phyloP scores from a whole-genome alignment of 2,888 invertebrate genomes.

The Caenorhabditis parvicauda region DNA sequence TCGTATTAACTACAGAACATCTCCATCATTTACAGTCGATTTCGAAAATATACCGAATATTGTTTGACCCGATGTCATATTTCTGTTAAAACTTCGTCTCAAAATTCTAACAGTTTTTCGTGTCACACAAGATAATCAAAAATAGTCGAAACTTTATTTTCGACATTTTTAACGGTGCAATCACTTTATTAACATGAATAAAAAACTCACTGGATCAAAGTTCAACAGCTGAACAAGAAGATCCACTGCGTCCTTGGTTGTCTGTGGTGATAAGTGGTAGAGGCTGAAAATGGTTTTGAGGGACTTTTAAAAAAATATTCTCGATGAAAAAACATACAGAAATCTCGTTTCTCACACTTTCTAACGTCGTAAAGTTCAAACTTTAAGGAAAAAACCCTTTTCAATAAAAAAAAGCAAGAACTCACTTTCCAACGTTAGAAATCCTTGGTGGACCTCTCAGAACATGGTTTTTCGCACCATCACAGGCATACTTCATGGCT shows the following conservation, averaged over 20 bases:
- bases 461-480: slow-evolving; percentile 87
- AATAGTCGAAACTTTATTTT: not conserved
- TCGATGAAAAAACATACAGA: not conserved
- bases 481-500: slow-evolving; percentile 95
- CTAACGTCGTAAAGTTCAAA: not conserved
- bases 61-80: too few relatives aligned
- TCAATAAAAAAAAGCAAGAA: too few relatives aligned
- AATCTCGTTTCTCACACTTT: not conserved
- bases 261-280: slow-evolving; percentile 86
- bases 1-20: too few relatives aligned
- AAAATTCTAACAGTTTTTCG: not conserved
- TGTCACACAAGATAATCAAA: not conserved
- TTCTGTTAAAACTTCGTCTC: too few relatives aligned
- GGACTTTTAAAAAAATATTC: not conserved
- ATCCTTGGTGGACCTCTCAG: slow-evolving; percentile 26
- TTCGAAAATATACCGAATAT: too few relatives aligned
- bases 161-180: not conserved
- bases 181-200: not conserved
- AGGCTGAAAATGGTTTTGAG: slow-evolving; percentile 64
- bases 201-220: slow-evolving; percentile 82
- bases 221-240: slow-evolving; percentile 93
- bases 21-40: too few relatives aligned
- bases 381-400: not conserved
- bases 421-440: slow-evolving; percentile 11
- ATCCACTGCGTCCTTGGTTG: slow-evolving; percentile 96